Base-by-base conservation (phyloP, 2,113 vertebrate species). In the Microtus richardsoni region DNA sequence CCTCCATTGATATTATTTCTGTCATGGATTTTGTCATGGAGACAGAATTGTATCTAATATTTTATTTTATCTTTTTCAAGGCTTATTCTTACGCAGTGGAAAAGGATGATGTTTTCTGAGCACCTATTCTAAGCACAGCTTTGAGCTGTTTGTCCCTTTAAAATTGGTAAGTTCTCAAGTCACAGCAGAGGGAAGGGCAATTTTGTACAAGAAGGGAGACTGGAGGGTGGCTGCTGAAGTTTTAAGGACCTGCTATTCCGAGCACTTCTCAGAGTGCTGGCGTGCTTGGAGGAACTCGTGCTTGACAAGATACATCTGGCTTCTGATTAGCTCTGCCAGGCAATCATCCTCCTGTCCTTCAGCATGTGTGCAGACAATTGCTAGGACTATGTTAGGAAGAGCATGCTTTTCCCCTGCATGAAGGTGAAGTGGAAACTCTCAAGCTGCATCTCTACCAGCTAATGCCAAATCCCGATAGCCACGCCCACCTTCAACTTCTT, bases 311-410 rank as follows among this genome's bases (percentile, higher is more conserved):
- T 62, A 2, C 66, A 24, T 66, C 97, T 94, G 91, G 49, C 70
- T 95, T 79, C 49, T 41, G 60, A 36, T 52, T 26, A 28, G 70
- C 60, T 79, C 36, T 89, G 73, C 71, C 96, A 79, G 91, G 80
- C 0, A 7, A n/a, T 21, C 70, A 89, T 86, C 92, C 21, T 30
- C 79, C 49, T 75, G 78, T 62, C 26, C 93, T 91, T 88, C 90
- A 39, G 71, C 49, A 7, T 6, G 39, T 14, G 82, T 88, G 71
- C n/a, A 96, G 82, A 84, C 16, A 75, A 14, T 58, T 66, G 83
- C 89, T 78, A 83, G 0, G 19, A 19, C 8, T 78, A 6, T 93
- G 95, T 92, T 84, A 58, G 0, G 16, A 44, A 64, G 12, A 0
- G 9, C 3, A 70, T 1, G 17, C 47, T 13, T 33, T 66, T 74